A percentile compares a stretch with the other conserved stretches of the same genome.
Evolutionary conservation across 2,888 invertebrate genomes (phyloP).

Genomic region (Anorthoa munda): DNA sequence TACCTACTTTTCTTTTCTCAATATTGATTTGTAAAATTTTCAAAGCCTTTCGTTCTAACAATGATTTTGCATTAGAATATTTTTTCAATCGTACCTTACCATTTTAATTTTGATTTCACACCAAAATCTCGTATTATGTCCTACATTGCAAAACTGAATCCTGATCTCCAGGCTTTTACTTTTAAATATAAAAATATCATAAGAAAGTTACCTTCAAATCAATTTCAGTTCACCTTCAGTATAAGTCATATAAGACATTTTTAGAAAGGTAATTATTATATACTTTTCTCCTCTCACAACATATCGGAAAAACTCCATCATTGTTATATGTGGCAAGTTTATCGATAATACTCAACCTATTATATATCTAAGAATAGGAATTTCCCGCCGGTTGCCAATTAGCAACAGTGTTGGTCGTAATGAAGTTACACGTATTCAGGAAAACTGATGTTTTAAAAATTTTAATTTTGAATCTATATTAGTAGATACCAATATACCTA

Average conservation of each 20-base stretch:
- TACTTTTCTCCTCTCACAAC: too few species aligned
- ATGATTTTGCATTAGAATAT: too few species aligned
- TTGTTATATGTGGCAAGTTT: neutral
- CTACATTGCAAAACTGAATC: neutral
- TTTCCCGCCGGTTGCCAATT: neutral
- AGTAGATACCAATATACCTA: too few species aligned
- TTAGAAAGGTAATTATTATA: neutral
- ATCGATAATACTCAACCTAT: constrained; percentile 1
- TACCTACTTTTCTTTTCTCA: too few species aligned
- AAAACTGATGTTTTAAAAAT: constrained; percentile 8
- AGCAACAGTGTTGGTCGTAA: neutral
- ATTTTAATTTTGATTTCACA: too few species aligned
- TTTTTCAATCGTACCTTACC: too few species aligned
- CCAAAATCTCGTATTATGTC: too few species aligned
- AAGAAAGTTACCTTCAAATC: constrained; percentile 1
- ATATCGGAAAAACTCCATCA: neutral
- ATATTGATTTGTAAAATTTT: too few species aligned
- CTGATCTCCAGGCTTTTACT: too few species aligned
- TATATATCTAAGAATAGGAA: constrained; percentile 8
- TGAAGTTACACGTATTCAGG: neutral
- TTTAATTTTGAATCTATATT: too few species aligned
- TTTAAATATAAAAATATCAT: neutral
- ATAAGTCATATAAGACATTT: too few species aligned
- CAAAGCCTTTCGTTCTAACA: too few species aligned
- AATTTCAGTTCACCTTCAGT: neutral